Percentiles rank a stretch among this genome's conserved stretches.
phyloP scores from a whole-genome alignment of 2,113 vertebrate species.

The Macrotus californicus region DNA sequence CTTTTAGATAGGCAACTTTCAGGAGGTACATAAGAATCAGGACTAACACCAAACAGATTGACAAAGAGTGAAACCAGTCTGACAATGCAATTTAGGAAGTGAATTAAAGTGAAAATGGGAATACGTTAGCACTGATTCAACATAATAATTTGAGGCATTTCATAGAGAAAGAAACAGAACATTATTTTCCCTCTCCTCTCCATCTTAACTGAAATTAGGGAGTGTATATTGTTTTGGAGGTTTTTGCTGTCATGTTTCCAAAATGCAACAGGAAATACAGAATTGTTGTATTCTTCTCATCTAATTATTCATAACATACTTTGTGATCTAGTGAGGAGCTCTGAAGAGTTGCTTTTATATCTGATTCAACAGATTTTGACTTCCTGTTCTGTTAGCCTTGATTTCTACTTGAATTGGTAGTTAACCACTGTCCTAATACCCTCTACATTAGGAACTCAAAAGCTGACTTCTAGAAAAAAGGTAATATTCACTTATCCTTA shows the following conservation, averaged over 20 bases:
- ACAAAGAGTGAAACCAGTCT: background rate
- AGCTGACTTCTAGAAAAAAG: background rate
- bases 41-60: background rate
- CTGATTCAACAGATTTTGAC: background rate
- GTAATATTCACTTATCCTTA: background rate
- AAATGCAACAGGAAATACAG: background rate
- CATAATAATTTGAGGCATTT: background rate
- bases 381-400: background rate
- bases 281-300: background rate
- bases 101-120: background rate
- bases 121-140: background rate
- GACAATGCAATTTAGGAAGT: background rate
- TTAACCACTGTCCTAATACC: background rate
- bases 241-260: background rate
- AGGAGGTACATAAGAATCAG: background rate
- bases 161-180: background rate
- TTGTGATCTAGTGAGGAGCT: background rate
- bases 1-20: background rate
- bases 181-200: background rate
- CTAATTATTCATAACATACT: background rate
- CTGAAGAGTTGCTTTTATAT: background rate
- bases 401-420: background rate
- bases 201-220: background rate
- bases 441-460: background rate
- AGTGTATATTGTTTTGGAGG: background rate